phyloP scores from a whole-genome alignment of 2,113 vertebrate species.

The Psephotus haematonotus region DNA sequence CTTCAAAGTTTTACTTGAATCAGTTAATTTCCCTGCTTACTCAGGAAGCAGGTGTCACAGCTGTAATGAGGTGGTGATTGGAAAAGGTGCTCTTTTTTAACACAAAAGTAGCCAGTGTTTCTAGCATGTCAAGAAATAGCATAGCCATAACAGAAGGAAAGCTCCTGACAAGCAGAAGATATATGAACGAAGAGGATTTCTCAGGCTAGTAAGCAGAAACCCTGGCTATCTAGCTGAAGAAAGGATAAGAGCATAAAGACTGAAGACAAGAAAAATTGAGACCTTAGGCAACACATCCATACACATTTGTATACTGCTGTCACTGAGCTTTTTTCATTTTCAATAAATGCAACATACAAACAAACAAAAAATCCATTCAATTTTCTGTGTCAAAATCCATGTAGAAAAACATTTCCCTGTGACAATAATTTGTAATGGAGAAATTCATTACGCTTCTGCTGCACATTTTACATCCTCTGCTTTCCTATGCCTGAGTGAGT shows the following conservation, averaged over 20 bases:
- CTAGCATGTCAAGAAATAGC: background rate
- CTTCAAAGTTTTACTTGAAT: background rate
- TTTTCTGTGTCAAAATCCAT: conserved; percentile 41
- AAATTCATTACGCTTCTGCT: conserved; percentile 20
- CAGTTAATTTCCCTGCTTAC: conserved; percentile 1
- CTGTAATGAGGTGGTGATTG: background rate
- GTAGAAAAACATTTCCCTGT: conserved; percentile 44
- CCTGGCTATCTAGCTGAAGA: background rate
- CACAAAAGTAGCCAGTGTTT: background rate
- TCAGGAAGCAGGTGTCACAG: background rate
- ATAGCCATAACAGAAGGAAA: background rate
- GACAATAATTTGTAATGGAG: conserved; percentile 41
- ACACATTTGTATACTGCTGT: conserved; percentile 32
- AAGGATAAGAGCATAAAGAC: conserved; percentile 22
- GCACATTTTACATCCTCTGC: conserved; percentile 7
- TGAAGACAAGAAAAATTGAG: conserved; percentile 44
- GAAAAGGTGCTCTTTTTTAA: background rate
- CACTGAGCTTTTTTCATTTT: conserved; percentile 26
- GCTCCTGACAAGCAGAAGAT: conserved; percentile 37
- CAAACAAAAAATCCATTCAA: conserved; percentile 46
- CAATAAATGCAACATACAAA: conserved; percentile 22
- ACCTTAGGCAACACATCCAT: background rate
- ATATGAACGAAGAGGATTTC: conserved; percentile 30
- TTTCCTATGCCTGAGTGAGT: conserved; percentile 11
- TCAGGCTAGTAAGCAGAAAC: conserved; percentile 49